Conservation (phyloP, 2,797 vertebrate genomes). For the Myotis daubentonii region DNA sequence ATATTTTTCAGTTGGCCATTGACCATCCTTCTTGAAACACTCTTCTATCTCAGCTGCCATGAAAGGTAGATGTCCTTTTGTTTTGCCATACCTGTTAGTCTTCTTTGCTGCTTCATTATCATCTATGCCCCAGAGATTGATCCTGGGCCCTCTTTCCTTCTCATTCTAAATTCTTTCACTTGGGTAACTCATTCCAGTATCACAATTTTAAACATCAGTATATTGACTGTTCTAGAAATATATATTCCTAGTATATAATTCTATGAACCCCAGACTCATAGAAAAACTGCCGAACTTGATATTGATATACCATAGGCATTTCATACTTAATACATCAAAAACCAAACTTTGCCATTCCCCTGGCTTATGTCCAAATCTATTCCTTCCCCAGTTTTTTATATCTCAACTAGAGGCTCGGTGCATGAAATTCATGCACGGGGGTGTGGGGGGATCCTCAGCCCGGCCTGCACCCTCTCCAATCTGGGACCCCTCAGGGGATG, state of each 20-base stretch:
- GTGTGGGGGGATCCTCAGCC: too few species aligned
- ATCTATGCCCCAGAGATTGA: not conserved
- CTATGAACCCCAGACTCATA: not conserved
- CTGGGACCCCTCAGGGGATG: too few species aligned
- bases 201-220: not conserved
- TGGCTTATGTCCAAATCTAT: not conserved
- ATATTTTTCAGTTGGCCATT: not conserved
- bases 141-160: not conserved
- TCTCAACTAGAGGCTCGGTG: not conserved
- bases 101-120: not conserved
- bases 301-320: not conserved
- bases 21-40: not conserved
- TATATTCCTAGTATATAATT: not conserved
- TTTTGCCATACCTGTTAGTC: not conserved
- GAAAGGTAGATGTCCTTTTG: not conserved
- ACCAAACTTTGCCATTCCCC: not conserved
- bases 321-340: not conserved
- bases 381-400: not conserved
- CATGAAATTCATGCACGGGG: too few species aligned
- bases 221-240: not conserved
- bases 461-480: too few species aligned
- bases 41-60: not conserved
- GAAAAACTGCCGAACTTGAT: not conserved
- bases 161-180: not conserved
- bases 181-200: not conserved